Evolutionary conservation across 2,113 vertebrate species (phyloP), one percentile per base, ranked within the genome.

Genomic region (Marmota flaviventris): DNA sequence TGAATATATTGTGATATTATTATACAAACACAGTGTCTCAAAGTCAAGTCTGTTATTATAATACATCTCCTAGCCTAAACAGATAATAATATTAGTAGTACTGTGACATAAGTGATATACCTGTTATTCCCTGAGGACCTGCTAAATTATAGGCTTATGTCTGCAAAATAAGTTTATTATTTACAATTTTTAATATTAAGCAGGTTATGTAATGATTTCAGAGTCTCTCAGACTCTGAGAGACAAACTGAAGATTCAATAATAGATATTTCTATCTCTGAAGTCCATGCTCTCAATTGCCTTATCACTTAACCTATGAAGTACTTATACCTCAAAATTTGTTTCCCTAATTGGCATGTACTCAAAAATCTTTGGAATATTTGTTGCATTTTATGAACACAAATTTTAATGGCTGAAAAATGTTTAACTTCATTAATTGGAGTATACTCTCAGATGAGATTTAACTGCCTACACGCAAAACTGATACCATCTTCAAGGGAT

Each of bases 361-460:
- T 76, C 45, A 78, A 77, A 20, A 6, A 69, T 95, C 22, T 85
- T n/a, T 69, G 20, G 72, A 16, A 1, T 14, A 51, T 92, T 61
- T 81, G 34, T 37, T 70, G 94, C 25, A 27, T 45, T 51, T 91
- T 81, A 65, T 34, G 2, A 85, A 27, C 56, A 29, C 61, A 48
- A 95, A 51, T 34, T 53, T 34, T 82, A 94, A 82, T 91, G 91
- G 32, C 85, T 73, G 3, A 65, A 88, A 91, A 77, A 42, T 29
- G 0, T 75, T 96, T 94, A 83, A 4, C 25, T 95, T 77, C 67
- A 58, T 85, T 91, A 85, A 95, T 87, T 76, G 48, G 63, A 85
- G 24, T 72, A 24, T 53, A 18, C 70, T 56, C 67, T 61, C 73
- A 85, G 84, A 84, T 84, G 42, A 93, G 51, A 89, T 78, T 90